phyloP scores from a whole-genome alignment of 2,113 vertebrate genomes.

The Pachycephala philippinensis region DNA sequence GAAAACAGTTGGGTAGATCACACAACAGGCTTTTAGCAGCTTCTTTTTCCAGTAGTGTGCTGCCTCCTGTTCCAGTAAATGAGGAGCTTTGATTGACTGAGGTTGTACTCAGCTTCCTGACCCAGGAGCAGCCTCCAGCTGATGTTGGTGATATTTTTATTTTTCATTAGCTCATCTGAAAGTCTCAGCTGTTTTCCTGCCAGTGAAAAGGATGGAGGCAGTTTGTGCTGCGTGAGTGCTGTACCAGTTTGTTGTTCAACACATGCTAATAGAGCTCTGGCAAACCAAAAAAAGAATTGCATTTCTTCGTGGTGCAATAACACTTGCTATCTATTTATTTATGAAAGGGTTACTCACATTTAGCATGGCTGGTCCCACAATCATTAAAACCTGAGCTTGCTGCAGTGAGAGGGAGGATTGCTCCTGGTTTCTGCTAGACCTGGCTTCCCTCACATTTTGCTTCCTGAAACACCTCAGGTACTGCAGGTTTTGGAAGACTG shows the following conservation, averaged over 20 bases:
- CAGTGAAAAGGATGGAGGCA: background rate
- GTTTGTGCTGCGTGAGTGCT: rapidly evolving
- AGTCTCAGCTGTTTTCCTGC: background rate
- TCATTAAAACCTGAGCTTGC: background rate
- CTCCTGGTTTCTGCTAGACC: background rate
- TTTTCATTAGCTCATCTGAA: slow-evolving; percentile 1
- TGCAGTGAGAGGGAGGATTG: background rate
- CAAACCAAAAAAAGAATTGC: background rate
- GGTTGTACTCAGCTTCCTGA: background rate
- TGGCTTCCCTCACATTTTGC: background rate
- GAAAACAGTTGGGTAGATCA: slow-evolving; percentile 1
- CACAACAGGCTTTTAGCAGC: background rate
- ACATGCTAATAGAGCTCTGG: background rate
- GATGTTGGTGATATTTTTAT: background rate
- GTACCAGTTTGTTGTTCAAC: background rate
- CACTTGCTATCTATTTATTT: background rate
- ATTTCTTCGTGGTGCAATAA: background rate
- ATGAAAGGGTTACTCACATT: background rate
- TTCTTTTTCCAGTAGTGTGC: background rate
- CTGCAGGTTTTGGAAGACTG: background rate
- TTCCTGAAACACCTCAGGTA: background rate
- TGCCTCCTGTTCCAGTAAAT: background rate
- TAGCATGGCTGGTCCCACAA: rapidly evolving
- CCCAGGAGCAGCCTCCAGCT: background rate
- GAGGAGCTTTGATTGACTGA: background rate